A percentile compares a stretch with the other conserved stretches of the same genome.
Conservation (phyloP, 2,888 invertebrate species). For the Troilus luridus region DNA sequence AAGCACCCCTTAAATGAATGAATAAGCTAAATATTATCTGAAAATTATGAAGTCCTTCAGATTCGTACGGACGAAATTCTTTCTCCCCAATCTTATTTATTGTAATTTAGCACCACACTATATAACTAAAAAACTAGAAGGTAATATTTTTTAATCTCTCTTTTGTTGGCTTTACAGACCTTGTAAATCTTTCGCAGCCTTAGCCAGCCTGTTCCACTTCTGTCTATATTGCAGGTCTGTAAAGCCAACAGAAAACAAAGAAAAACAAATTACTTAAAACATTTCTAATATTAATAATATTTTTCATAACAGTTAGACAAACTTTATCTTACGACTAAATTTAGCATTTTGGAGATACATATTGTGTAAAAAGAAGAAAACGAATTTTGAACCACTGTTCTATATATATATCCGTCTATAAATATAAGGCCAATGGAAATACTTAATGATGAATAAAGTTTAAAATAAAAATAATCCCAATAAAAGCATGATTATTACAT, state of each 20-base stretch:
- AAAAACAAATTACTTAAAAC: constrained; percentile 2
- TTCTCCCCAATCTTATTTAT: background rate
- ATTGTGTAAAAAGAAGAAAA: background rate
- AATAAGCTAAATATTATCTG: background rate
- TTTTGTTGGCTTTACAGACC: constrained; percentile 27
- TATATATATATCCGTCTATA: background rate
- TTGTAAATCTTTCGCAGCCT: constrained; percentile 36
- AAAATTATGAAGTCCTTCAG: background rate
- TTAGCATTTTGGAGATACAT: background rate
- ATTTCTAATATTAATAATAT: constrained; percentile 15
- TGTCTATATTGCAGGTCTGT: constrained; percentile 14
- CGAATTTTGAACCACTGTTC: background rate
- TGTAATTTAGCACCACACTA: background rate
- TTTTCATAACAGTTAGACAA: background rate
- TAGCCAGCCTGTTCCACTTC: constrained; percentile 27
- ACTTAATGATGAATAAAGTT: background rate
- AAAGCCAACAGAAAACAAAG: constrained; percentile 39
- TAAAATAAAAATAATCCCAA: background rate
- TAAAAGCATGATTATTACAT: background rate
- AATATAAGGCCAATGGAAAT: background rate
- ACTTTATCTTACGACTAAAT: background rate
- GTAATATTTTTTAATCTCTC: background rate
- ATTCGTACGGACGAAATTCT: background rate
- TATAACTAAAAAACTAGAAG: constrained; percentile 20
- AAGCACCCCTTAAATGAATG: background rate